Base-by-base conservation (phyloP, 2,113 vertebrate species). In the Apeltes quadracus region DNA sequence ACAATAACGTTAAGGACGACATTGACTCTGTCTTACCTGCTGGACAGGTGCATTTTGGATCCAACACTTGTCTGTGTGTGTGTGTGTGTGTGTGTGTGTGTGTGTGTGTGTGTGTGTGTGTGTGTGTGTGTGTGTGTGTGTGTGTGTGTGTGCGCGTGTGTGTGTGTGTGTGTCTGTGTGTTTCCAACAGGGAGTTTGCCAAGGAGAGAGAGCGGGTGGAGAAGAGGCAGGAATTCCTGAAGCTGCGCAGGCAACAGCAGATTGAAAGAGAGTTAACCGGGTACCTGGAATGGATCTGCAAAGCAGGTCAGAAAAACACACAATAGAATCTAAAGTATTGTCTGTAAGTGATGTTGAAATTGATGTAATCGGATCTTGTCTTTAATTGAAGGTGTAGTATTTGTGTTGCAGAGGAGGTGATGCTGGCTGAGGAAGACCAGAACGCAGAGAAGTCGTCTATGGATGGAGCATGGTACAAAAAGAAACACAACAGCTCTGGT, bases 201-300 rank as follows among this genome's bases (percentile, higher is more conserved):
- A 98, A 99, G 85, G 97, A 99, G 72, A 93, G 97, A 0, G 96
- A 98, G 85, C 82, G 97, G 46, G 97, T 99, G 25, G 97, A 98
- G 88, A 98, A 98, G 88, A 95, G 97, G 8, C 94, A 97, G 10
- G 97, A 96, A 36, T 99, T 99, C 84, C 91, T 99, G 81, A 98
- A 99, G 83, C 96, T 99, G n/a, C 95, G 97, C 13, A 80, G 97
- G 81, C 97, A 98, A 76, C 97, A 98, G 92, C 97, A 98, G 66
- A 98, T 98, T 3, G 97, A 99, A 69, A 91, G 96, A 32, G 97
- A 99, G 58, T 93, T 99, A 20, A 98, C 96, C 0, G 97, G 97
- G 0, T 99, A 99, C 91, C 91, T 98, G 86, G 97, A 97, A 85
- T 98, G 97, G 97, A 99, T 99, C 88, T 98, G 96, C 86, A 99